Percentiles rank a stretch among this genome's conserved stretches.
Evolutionary conservation across 2,113 vertebrate genomes (phyloP).

Genomic region (Castor canadensis): DNA sequence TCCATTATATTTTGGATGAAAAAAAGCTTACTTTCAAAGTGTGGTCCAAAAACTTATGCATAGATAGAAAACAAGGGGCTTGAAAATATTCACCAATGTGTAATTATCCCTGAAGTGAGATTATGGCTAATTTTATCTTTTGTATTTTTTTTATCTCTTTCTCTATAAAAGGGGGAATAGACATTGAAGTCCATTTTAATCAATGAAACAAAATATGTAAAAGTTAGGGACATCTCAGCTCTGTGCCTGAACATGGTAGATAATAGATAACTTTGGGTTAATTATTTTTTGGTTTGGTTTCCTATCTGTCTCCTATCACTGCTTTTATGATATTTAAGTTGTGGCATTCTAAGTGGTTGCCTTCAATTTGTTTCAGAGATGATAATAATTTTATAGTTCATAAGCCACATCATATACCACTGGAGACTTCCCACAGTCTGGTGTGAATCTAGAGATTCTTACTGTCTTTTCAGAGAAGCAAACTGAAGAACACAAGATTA

Average conservation of each 20-base stretch:
- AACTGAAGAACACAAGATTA: background rate
- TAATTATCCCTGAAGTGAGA: constrained; percentile 9
- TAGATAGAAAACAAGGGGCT: constrained; percentile 8
- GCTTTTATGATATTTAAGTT: constrained; percentile 13
- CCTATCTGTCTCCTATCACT: constrained; percentile 6
- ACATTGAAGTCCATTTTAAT: constrained; percentile 1
- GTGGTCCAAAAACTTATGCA: constrained; percentile 5
- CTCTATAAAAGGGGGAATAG: background rate
- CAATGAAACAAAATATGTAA: constrained; percentile 45
- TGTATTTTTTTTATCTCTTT: background rate
- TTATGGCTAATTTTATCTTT: constrained; percentile 35
- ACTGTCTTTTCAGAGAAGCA: background rate
- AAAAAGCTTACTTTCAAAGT: constrained; percentile 10
- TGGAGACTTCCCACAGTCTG: background rate
- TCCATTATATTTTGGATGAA: constrained; percentile 34
- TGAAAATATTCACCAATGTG: background rate
- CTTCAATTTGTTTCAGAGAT: constrained; percentile 7
- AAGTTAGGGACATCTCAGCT: background rate
- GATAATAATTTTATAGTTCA: background rate
- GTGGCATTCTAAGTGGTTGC: background rate
- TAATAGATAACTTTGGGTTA: background rate
- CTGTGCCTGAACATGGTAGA: background rate
- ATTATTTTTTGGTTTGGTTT: background rate
- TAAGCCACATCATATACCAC: background rate
- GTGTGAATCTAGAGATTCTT: background rate